Base-by-base conservation (phyloP, 2,888 invertebrate genomes). In the Stenolophus ochropezus region DNA sequence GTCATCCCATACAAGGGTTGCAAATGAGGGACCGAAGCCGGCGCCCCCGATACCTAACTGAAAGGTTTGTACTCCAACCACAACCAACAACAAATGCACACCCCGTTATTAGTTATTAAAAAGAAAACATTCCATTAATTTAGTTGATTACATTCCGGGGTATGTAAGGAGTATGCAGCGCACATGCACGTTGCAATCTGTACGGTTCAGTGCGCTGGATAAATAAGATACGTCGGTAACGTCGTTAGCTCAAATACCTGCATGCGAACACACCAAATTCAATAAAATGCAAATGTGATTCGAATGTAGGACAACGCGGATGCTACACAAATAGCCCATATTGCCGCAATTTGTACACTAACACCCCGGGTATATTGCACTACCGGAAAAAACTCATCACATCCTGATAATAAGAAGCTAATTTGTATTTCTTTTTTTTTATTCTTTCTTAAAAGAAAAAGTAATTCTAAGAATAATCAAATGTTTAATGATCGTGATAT, bases 201-300 rank as follows among this genome's bases (percentile, higher is more conserved):
- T 42, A 11, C 33, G 11, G 33, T 42, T 42, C 33, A 42, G 33
- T 42, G 33, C 33, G 33, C 33, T 56, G 56, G 21, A 56, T 56
- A 56, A 56, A 21, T 56, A 56, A 56, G 56, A 56, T 56, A 56
- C 56, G 56, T 56, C 56, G 56, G 56, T 56, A 18, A 56, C 56
- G 56, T 56, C 56, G 56, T 56, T 56, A 56, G 56, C 56, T 18
- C 20, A 5, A 56, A 21, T 20, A 20, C 56, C 56, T 56, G 56
- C 21, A 56, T 20, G 21, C 20, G 56, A 21, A 56, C 56, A 56
- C 21, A 16, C 56, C 21, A 56, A 76, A 76, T 23, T 76, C 75
- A 76, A 76, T 76, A 56, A 76, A 53, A 76, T 76, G 75, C 75
- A 76, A 76, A 76, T 76, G 56, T 33, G 53, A 56, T 25, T 76